Conservation (phyloP, 2,888 invertebrate genomes). For the Drosophila hamatofila region DNA sequence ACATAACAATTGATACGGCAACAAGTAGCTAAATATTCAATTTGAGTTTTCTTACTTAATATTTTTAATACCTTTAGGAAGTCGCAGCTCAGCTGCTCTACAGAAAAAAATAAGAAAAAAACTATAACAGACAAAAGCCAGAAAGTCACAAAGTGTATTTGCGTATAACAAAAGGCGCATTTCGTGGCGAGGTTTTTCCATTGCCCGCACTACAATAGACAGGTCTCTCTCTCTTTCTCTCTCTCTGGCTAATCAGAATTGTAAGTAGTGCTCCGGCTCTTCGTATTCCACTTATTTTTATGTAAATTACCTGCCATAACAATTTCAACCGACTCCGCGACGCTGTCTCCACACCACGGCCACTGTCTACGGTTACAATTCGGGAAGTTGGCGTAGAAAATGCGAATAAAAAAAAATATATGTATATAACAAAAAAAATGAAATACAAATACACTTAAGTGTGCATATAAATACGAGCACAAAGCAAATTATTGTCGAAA, state of each 20-base stretch:
- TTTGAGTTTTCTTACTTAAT: constrained; percentile 35
- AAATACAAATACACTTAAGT: constrained; percentile 25
- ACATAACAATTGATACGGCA: constrained; percentile 73
- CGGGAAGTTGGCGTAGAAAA: constrained; percentile 58
- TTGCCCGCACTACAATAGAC: constrained; percentile 63
- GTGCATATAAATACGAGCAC: constrained; percentile 61
- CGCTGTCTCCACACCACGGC: constrained; percentile 13
- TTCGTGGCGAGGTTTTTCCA: constrained; percentile 65
- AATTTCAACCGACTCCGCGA: constrained; percentile 47
- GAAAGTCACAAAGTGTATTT: constrained; percentile 63
- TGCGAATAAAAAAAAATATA: constrained; percentile 37
- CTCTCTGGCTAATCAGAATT: constrained; percentile 75
- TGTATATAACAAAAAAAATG: constrained; percentile 32
- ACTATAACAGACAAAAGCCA: constrained; percentile 39
- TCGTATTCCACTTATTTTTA: constrained; percentile 72
- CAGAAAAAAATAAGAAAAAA: neutral
- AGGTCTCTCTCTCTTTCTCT: constrained; percentile 50
- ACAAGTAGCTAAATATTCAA: constrained; percentile 72
- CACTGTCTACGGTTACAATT: constrained; percentile 62
- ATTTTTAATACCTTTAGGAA: constrained; percentile 82
- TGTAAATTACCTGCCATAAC: constrained; percentile 79
- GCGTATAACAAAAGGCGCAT: constrained; percentile 67
- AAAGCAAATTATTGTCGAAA: constrained; percentile 85
- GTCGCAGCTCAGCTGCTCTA: constrained; percentile 56
- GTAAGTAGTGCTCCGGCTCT: constrained; percentile 59